Conservation (phyloP, 2,888 invertebrate species). For the Gymnocheta viridis region DNA sequence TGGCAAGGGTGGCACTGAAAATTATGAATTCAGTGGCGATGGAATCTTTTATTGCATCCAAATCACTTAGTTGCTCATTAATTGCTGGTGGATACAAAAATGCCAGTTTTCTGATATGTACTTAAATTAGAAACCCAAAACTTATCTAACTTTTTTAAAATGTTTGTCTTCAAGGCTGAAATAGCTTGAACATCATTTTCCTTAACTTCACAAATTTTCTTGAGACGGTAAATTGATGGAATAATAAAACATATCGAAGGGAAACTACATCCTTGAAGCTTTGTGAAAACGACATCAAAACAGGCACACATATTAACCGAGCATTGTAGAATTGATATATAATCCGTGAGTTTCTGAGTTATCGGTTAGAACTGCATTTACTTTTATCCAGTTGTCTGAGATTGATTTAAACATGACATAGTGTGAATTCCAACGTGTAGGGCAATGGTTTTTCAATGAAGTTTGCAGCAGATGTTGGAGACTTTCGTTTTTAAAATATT, state of each 20-base stretch:
- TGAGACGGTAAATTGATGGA: slow-evolving; percentile 51
- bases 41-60: slow-evolving; percentile 9
- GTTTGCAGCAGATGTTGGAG: slow-evolving; percentile 55
- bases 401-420: slow-evolving; percentile 37
- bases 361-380: slow-evolving; percentile 53
- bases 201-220: neutral
- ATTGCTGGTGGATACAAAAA: no score
- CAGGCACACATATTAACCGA: slow-evolving; percentile 58
- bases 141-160: no score
- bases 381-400: slow-evolving; percentile 59
- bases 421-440: slow-evolving; percentile 17
- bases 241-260: slow-evolving; percentile 60
- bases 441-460: slow-evolving; percentile 36
- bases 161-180: no score
- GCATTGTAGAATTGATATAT: slow-evolving; percentile 42
- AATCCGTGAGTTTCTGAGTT: slow-evolving; percentile 49
- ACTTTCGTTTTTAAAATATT: slow-evolving; percentile 61
- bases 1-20: neutral
- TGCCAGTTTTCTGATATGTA: no score
- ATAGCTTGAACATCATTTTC: no score
- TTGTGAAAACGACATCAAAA: slow-evolving; percentile 66
- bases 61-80: no score
- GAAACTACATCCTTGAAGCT: slow-evolving; percentile 64
- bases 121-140: slow-evolving; percentile 49
- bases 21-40: neutral